Conservation (phyloP, 1,140 invertebrate genomes). For the Adelges cooleyi region DNA sequence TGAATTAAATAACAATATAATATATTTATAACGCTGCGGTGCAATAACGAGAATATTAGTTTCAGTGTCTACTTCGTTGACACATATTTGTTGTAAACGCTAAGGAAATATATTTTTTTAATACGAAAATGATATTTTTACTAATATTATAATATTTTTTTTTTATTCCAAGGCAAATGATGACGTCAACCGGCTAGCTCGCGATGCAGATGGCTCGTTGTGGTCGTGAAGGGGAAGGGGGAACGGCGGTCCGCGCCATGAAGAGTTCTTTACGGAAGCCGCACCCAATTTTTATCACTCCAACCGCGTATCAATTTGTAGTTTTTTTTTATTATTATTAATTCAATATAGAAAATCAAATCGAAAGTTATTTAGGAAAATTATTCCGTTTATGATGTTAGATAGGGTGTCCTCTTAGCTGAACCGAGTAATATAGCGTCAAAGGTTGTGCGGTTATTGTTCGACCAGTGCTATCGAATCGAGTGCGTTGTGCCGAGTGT, state of each 20-base stretch:
- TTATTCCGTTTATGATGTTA: slow-evolving; percentile 5
- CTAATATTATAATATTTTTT: background rate
- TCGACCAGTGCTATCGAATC: background rate
- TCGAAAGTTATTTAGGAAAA: background rate
- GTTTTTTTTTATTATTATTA: slow-evolving; percentile 24
- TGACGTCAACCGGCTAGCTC: slow-evolving; percentile 19
- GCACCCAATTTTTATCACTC: slow-evolving; percentile 28
- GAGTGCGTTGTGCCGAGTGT: background rate
- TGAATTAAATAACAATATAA: no score
- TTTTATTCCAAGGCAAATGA: slow-evolving; percentile 14
- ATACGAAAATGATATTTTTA: no score
- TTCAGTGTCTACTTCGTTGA: no score
- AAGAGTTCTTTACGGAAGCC: slow-evolving; percentile 18
- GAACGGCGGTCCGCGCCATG: background rate
- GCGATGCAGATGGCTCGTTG: background rate
- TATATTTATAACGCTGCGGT: no score
- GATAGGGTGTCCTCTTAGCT: slow-evolving; percentile 3
- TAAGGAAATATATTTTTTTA: background rate
- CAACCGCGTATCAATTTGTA: slow-evolving; percentile 4
- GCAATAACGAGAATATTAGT: no score
- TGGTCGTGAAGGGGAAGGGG: background rate
- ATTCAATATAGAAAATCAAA: slow-evolving; percentile 10
- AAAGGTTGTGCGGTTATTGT: background rate
- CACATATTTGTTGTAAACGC: no score
- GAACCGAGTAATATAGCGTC: background rate